Evolutionary conservation across 2,888 invertebrate species (phyloP), one percentile per base, ranked within the genome.

Genomic region (Drosophila suboccidentalis): DNA sequence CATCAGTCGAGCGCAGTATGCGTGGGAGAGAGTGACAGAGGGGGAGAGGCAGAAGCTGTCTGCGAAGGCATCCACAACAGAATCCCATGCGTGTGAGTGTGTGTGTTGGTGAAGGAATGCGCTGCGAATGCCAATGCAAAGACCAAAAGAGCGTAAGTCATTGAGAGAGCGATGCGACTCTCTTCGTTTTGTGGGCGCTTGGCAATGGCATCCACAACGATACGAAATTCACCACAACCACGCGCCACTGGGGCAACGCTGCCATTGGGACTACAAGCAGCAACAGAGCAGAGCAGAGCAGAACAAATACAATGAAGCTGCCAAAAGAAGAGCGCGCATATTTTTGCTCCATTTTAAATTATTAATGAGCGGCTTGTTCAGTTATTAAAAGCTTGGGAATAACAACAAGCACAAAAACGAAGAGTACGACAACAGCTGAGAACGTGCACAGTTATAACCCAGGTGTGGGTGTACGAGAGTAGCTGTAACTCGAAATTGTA

Each of bases 351-450:
- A 87, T 87, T 89, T 89, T 90, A 76, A 89, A 89, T 90, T 82
- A 90, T 88, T 91, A 89, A 91, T 89, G 82, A 85, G 87, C 74
- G 82, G 80, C 87, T 84, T 84, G 82, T 87, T 87, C 79, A 90
- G 88, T 90, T 90, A 90, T 91, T 90, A 87, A 91, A 90, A 90
- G 88, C 76, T 79, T 79, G 89, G 90, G 91, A 90, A 77, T 82
- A 80, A 47, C 50, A 43, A 34, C 54, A 55, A 49, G 39, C 55
- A 53, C 29, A 58, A 55, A 46, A 49, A 43, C n/a, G 17, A 62
- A 19, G 44, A 41, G 50, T 44, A 32, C 22, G 54, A 34, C 43
- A 57, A 60, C 41, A 38, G 66, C 65, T 49, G 66, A 58, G 67
- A 79, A 67, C 75, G 61, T 75, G 70, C 65, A 70, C 44, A 39